Percentiles rank a stretch among this genome's conserved stretches.
Conservation (phyloP, 2,888 invertebrate genomes). For the Xylophagus ater region DNA sequence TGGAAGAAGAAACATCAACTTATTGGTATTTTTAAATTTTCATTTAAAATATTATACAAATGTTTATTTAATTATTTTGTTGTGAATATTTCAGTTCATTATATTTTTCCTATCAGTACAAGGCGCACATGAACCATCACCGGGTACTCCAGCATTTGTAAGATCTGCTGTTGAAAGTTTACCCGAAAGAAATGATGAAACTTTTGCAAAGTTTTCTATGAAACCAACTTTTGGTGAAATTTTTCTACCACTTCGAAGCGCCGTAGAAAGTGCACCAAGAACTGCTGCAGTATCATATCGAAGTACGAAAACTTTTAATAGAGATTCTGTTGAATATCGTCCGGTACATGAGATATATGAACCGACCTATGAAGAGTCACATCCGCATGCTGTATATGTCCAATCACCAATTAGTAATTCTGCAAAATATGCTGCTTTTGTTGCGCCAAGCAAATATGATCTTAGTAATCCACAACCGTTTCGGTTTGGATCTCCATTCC, state of each 20-base stretch:
- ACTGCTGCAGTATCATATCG: conserved; percentile 17
- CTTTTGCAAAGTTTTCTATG: conserved; percentile 20
- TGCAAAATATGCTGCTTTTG: conserved; percentile 32
- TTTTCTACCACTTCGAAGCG: conserved; percentile 55
- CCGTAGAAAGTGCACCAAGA: conserved; percentile 61
- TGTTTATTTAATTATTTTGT: background rate
- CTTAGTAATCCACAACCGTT: conserved; percentile 29
- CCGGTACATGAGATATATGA: conserved; percentile 8
- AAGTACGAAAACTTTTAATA: conserved; percentile 25
- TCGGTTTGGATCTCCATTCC: conserved; percentile 35
- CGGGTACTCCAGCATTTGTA: conserved; percentile 27
- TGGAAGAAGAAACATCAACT: conserved; percentile 1
- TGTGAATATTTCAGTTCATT: conserved; percentile 10
- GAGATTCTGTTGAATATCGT: conserved; percentile 32
- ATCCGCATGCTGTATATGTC: conserved; percentile 1
- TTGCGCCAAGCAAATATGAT: conserved; percentile 22
- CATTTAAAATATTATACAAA: background rate
- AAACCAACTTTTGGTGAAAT: conserved; percentile 31
- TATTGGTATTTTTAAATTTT: conserved; percentile 7
- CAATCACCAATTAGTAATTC: conserved; percentile 9
- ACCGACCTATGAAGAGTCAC: conserved; percentile 6
- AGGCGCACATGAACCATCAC: conserved; percentile 19
- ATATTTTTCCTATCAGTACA: conserved; percentile 9
- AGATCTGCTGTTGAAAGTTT: conserved; percentile 36
- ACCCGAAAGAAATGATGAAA: conserved; percentile 18